Conservation (phyloP, 2,113 vertebrate genomes). For the Petromus typicus region DNA sequence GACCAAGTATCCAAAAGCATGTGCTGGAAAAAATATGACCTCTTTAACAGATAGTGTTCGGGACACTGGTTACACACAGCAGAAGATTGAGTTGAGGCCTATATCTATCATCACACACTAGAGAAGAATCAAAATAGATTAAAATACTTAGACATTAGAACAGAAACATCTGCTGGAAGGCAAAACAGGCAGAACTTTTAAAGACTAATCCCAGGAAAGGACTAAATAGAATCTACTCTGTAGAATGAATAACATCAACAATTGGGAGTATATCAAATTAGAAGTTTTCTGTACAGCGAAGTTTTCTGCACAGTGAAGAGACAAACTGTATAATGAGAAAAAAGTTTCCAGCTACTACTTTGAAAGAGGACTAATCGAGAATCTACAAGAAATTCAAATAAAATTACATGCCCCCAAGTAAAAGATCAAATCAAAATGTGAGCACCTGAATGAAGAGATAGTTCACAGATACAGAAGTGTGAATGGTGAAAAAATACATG, state of each 20-base stretch:
- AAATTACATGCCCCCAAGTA: neutral
- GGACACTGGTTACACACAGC: neutral
- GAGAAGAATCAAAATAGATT: neutral
- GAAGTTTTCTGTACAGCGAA: neutral
- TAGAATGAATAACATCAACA: neutral
- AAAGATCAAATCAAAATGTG: neutral
- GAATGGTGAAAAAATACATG: neutral
- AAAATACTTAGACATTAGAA: neutral
- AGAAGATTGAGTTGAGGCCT: neutral
- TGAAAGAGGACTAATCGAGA: neutral
- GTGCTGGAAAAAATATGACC: neutral
- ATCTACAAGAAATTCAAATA: neutral
- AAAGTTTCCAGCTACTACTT: neutral
- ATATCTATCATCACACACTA: neutral
- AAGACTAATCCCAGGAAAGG: neutral
- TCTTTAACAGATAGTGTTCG: neutral
- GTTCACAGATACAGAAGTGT: neutral
- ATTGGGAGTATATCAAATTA: neutral
- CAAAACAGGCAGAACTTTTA: neutral
- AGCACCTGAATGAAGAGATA: neutral
- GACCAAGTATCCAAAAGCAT: neutral
- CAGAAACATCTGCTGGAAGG: neutral
- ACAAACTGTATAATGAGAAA: neutral
- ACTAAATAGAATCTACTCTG: neutral
- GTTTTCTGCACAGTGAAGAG: neutral